These are phyloP conservation scores for Tauraco hartlaubi DNA, from an alignment of 2,797 vertebrate genomes.

Conservation along the genomic window DNA sequence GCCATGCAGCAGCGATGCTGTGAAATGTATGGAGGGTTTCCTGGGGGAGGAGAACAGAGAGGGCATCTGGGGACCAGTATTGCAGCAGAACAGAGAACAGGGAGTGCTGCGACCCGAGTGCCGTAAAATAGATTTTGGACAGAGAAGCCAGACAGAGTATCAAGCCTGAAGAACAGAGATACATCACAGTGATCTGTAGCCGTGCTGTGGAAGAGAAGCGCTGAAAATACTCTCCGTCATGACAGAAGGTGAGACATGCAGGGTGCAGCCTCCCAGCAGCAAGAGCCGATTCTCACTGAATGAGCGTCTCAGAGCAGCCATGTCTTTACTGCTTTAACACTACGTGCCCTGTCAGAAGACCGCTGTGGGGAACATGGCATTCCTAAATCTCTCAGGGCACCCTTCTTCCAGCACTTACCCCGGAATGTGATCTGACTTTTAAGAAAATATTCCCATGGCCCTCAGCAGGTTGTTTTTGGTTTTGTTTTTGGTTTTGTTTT, in stretches of 20 bases:
- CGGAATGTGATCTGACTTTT: neutral
- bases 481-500: neutral
- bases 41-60: neutral
- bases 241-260: accelerated
- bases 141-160: neutral
- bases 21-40: neutral
- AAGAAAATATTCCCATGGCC: neutral
- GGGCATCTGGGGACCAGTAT: neutral
- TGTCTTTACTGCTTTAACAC: neutral
- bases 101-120: neutral
- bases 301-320: neutral
- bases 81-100: neutral
- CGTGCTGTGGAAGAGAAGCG: neutral
- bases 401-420: neutral
- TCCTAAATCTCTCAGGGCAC: neutral
- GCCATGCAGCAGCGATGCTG: neutral
- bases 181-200: neutral
- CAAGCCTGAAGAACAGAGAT: neutral
- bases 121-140: neutral
- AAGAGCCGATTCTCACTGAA: accelerated
- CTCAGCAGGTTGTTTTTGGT: neutral
- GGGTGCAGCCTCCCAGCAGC: neutral
- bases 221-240: neutral
- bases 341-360: neutral
- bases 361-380: accelerated